Evolutionary conservation across 2,888 invertebrate genomes (phyloP), one percentile per base, ranked within the genome.

Genomic region (Panzeria rudis): DNA sequence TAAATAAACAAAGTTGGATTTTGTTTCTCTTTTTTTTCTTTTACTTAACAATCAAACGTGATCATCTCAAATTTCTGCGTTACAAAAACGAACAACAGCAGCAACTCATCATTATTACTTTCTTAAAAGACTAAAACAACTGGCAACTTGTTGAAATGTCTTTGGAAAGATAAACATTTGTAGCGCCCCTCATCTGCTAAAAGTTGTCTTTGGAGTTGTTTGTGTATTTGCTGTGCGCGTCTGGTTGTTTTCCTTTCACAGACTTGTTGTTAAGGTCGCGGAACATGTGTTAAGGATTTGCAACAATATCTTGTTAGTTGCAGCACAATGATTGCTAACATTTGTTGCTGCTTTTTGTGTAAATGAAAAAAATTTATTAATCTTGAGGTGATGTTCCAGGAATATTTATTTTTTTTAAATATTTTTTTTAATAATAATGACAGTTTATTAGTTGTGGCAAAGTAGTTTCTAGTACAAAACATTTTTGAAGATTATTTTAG

Each of bases 261-360:
- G 50, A 50, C 32, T 35, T 54, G 20, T 35, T 54, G 20, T 61
- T 32, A 20, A 29, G 52, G 54, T 32, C 76, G n/a, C 29, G 29
- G 3, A 23, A 41, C 83, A 84, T 69, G 73, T 84, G 83, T 83
- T 69, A 56, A 56, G 71, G 83, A 79, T 79, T 84, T 84, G 79
- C 84, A 29, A 29, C 29, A 29, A 29, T 29, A 4, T 29, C 3
- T 29, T 29, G 29, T 29, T 29, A 5, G 29, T 29, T 29, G 29
- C 29, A 29, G 29, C 29, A 29, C 29, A 84, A 76, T 71, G 82
- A 77, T 77, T 71, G 56, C 62, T 66, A 76, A 56, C 76, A 76
- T 76, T 76, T 82, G 82, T 64, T 59, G 25, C 35, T 35, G n/a
- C n/a, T n/a, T n/a, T n/a, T n/a, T n/a, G n/a, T n/a, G n/a, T n/a